A percentile compares a stretch with the other conserved stretches of the same genome.
These are phyloP conservation scores for Aphodius sticticus DNA, from an alignment of 2,888 invertebrate genomes.

Conservation along the genomic window DNA sequence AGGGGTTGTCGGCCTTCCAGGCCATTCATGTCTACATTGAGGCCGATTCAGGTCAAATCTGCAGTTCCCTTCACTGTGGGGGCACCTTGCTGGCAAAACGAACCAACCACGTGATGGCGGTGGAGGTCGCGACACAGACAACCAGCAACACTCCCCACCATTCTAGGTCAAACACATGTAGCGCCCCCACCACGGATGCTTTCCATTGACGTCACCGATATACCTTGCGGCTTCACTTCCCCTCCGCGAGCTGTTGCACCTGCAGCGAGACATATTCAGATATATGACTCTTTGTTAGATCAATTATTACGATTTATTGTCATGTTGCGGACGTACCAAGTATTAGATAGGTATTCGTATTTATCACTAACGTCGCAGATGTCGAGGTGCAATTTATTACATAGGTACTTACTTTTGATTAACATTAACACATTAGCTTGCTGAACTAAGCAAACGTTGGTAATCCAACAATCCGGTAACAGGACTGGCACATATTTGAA, in stretches of 20 bases:
- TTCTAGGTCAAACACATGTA: constrained; percentile 27
- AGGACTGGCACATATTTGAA: too few species aligned
- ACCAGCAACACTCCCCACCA: constrained; percentile 19
- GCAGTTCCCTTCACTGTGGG: constrained; percentile 32
- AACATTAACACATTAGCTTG: too few species aligned
- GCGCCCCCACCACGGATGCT: constrained; percentile 28
- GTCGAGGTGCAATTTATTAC: too few species aligned
- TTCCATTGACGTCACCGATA: constrained; percentile 36
- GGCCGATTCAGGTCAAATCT: constrained; percentile 44
- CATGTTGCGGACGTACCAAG: background rate
- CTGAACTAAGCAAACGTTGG: too few species aligned
- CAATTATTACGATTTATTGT: background rate
- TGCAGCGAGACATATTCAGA: background rate
- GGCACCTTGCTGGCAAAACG: constrained; percentile 27
- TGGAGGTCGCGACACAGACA: background rate
- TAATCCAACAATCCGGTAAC: too few species aligned
- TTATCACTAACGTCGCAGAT: background rate
- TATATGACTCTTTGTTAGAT: background rate
- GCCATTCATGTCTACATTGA: constrained; percentile 49
- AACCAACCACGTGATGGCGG: background rate
- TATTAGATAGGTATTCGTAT: background rate
- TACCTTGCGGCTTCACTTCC: constrained; percentile 16
- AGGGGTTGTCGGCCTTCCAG: constrained; percentile 48
- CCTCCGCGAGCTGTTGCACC: constrained; percentile 29
- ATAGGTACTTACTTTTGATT: too few species aligned